Conservation (phyloP, 2,797 vertebrate genomes). For the Danio albolineatus region DNA sequence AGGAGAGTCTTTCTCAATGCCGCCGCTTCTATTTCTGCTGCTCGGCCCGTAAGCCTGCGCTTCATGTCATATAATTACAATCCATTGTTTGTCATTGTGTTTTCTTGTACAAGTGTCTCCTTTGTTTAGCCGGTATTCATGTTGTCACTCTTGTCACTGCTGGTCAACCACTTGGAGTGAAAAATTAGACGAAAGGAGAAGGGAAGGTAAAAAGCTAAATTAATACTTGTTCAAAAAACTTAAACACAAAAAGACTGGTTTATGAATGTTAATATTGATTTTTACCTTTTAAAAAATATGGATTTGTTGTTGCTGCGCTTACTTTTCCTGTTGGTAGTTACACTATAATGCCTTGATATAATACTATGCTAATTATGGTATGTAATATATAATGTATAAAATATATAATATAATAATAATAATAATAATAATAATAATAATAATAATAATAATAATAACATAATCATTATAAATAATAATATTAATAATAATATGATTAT, state of each 20-base stretch:
- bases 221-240: not conserved
- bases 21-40: constrained; percentile 59
- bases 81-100: constrained; percentile 61
- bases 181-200: constrained; percentile 38
- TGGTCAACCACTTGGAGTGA: constrained; percentile 44
- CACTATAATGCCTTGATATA: too few relatives aligned
- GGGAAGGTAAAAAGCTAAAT: constrained; percentile 1
- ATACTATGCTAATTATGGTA: too few relatives aligned
- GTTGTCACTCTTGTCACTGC: constrained; percentile 54
- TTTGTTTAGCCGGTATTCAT: constrained; percentile 61
- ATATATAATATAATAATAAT: too few relatives aligned
- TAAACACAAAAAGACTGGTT: not conserved
- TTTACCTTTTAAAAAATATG: not conserved
- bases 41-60: constrained; percentile 55
- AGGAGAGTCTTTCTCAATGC: constrained; percentile 57
- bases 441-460: too few relatives aligned
- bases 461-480: too few relatives aligned
- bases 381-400: too few relatives aligned
- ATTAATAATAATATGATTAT: too few relatives aligned
- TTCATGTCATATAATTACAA: constrained; percentile 64
- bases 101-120: constrained; percentile 53
- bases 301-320: not conserved
- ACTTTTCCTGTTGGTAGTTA: not conserved
- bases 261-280: constrained; percentile 4
- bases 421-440: too few relatives aligned